These are phyloP conservation scores for Holotrichia oblita DNA, from an alignment of 1,140 invertebrate species.

Conservation along the genomic window DNA sequence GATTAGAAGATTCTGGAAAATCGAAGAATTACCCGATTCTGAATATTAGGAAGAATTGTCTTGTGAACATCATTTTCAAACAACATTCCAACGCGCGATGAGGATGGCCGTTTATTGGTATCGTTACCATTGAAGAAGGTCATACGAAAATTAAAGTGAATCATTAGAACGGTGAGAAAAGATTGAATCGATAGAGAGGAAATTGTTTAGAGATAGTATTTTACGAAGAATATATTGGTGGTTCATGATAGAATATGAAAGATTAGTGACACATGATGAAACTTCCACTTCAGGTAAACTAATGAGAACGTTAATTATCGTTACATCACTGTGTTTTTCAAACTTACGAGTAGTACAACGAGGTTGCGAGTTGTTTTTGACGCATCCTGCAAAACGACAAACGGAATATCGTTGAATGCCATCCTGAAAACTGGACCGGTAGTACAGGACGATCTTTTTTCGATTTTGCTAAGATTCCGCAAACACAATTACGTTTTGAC, in stretches of 20 bases:
- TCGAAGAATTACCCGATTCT: slow-evolving; percentile 49
- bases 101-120: slow-evolving; percentile 44
- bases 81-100: slow-evolving; percentile 39
- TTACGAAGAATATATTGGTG: not conserved
- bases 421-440: slow-evolving; percentile 52
- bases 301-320: slow-evolving; percentile 42
- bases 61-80: slow-evolving; percentile 48
- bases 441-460: slow-evolving; percentile 57
- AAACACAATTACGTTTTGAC: slow-evolving; percentile 49
- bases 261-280: slow-evolving; percentile 37
- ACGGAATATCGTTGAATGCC: slow-evolving; percentile 55
- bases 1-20: slow-evolving; percentile 52
- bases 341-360: slow-evolving; percentile 21
- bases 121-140: slow-evolving; percentile 53
- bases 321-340: slow-evolving; percentile 37
- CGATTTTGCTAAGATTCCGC: slow-evolving; percentile 58
- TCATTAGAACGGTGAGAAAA: slow-evolving; percentile 45
- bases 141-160: slow-evolving; percentile 51
- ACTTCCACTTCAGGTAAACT: slow-evolving; percentile 53
- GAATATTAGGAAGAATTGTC: slow-evolving; percentile 50
- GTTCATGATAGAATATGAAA: slow-evolving; percentile 35
- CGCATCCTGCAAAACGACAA: slow-evolving; percentile 49
- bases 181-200: slow-evolving; percentile 23
- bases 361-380: slow-evolving; percentile 56
- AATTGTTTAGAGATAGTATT: not conserved